Conservation (phyloP, 2,113 vertebrate species). For the Etia nguti region DNA sequence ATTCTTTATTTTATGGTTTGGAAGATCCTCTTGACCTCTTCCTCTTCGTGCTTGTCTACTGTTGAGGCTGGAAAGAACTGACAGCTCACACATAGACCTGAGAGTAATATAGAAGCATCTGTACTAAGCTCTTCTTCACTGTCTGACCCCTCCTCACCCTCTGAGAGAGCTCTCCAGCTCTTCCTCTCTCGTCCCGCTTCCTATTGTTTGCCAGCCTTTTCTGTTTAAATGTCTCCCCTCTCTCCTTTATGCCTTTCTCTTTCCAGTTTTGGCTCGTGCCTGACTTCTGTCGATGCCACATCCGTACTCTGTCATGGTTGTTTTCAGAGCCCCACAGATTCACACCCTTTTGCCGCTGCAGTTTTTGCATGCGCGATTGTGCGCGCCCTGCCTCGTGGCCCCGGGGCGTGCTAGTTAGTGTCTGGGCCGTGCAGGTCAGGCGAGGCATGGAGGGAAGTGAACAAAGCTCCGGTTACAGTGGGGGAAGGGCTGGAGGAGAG, state of each 20-base stretch:
- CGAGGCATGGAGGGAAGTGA: slow-evolving; percentile 30
- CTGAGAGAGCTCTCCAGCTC: background rate
- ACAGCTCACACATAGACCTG: background rate
- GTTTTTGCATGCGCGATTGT: background rate
- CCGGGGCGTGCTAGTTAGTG: slow-evolving; percentile 46
- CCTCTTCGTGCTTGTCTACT: background rate
- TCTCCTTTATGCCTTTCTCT: background rate
- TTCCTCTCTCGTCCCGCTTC: background rate
- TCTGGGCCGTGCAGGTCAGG: slow-evolving; percentile 52
- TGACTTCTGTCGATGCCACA: background rate
- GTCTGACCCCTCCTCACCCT: slow-evolving; percentile 1
- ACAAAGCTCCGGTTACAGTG: slow-evolving; percentile 41
- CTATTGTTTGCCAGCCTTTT: background rate
- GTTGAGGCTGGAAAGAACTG: background rate
- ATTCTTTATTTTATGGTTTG: background rate
- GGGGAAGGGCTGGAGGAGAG: slow-evolving; percentile 16
- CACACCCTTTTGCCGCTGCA: background rate
- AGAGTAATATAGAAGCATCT: background rate
- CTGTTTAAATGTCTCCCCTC: background rate
- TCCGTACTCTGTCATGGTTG: background rate
- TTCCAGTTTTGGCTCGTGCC: background rate
- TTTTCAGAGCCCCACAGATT: slow-evolving; percentile 4
- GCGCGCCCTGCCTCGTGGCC: slow-evolving; percentile 13
- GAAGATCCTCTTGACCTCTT: background rate
- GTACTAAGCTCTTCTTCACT: background rate